Percentiles rank a stretch among this genome's conserved stretches.
Evolutionary conservation across 2,797 vertebrate species (phyloP).

Genomic region (Percopsis omiscomaycus): DNA sequence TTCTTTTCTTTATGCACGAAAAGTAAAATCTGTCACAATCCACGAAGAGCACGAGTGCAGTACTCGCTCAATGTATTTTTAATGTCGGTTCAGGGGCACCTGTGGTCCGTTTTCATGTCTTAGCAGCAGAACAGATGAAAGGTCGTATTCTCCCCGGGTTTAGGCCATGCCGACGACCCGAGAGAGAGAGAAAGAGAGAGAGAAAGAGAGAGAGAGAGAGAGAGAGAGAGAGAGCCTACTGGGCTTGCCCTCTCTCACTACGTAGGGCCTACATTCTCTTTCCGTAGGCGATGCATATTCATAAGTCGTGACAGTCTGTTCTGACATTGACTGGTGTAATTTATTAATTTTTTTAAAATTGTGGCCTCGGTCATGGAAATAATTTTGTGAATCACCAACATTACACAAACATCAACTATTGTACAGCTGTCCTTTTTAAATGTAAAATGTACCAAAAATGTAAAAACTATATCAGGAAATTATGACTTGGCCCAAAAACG

Average conservation of each 20-base stretch:
- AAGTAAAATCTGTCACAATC: constrained; percentile 16
- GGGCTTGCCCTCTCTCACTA: constrained; percentile 27
- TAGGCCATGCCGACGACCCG: background rate
- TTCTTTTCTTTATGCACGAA: background rate
- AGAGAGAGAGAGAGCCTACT: too few species aligned
- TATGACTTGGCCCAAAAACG: background rate
- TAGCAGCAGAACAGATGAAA: constrained; percentile 34
- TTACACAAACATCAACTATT: constrained; percentile 22
- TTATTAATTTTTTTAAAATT: background rate
- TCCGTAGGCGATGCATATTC: constrained; percentile 79
- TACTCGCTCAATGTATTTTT: constrained; percentile 4
- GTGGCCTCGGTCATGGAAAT: constrained; percentile 34
- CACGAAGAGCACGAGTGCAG: constrained; percentile 18
- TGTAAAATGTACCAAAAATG: background rate
- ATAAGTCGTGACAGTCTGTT: constrained; percentile 76
- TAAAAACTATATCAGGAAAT: too few species aligned
- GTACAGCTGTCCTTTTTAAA: constrained; percentile 9
- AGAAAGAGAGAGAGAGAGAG: too few species aligned
- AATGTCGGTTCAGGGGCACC: constrained; percentile 14
- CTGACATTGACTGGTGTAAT: constrained; percentile 84
- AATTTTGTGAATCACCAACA: constrained; percentile 34
- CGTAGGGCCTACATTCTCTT: constrained; percentile 72
- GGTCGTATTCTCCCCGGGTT: constrained; percentile 36
- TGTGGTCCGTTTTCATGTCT: constrained; percentile 2
- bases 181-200: too few species aligned